Base-by-base conservation (phyloP, 1,140 invertebrate genomes). In the Heliconius eleuchia region DNA sequence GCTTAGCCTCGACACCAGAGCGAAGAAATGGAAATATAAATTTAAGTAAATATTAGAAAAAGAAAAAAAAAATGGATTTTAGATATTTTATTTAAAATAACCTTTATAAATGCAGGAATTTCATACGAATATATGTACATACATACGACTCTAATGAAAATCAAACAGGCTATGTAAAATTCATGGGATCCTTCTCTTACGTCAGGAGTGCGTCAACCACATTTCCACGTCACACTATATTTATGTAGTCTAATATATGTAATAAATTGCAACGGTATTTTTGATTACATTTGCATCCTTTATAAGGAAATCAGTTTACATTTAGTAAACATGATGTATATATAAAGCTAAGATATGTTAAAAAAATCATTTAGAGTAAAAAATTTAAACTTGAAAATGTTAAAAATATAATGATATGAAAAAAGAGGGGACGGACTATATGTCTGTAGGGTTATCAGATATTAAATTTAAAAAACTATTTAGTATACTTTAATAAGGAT, bases 111-210 rank as follows among this genome's bases (percentile, higher is more conserved):
- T 66, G 27, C 27, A 66, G 23, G 60, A 66, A 66, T 66, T 66
- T 66, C 60, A 19, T 46, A 76, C 19, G 30, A 42, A 27, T 60
- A 11, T 27, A 34, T 13, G 30, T 71, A 34, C 27, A 19, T 27
- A 34, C 27, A 30, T 37, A 34, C 27, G 34, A 71, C 2, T 19
- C 19, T 39, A n/a, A 72, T n/a, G 19, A 9, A 72, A 72, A 72
- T 19, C 71, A 42, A 37, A 72, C 46, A 46, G 46, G 39, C n/a
- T 13, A 73, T 42, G 74, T 57, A 75, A 74, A 75, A 75, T 75
- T 75, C 74, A 66, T 74, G 55, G 73, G 55, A n/a, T 34, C 30
- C 19, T 75, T 60, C 19, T 42, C 60, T 42, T 75, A 60, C 74
- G 55, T 75, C 74, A 75, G 74, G 19, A 60, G 23, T 66, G 23